phyloP scores from a whole-genome alignment of 2,797 vertebrate species.

The Anguilla marmorata region DNA sequence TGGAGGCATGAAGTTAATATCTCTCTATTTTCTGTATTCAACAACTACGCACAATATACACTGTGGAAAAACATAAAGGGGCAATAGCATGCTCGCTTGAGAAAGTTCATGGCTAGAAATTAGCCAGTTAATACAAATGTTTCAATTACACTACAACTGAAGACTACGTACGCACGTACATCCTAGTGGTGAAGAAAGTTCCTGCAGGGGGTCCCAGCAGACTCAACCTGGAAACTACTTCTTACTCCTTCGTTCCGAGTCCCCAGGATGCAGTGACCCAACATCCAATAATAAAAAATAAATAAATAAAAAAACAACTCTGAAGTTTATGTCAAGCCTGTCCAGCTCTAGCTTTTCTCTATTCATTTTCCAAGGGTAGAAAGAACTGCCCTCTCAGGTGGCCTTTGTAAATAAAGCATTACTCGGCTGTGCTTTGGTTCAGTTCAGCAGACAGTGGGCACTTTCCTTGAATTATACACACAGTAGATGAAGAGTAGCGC shows the following conservation, averaged over 20 bases:
- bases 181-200: background rate
- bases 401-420: background rate
- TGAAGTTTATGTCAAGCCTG: background rate
- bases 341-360: background rate
- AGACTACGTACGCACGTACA: background rate
- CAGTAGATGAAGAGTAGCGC: slow-evolving; percentile 12
- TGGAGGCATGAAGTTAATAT: background rate
- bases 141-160: background rate
- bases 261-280: background rate
- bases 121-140: background rate
- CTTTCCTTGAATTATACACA: slow-evolving; percentile 5
- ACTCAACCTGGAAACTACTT: background rate
- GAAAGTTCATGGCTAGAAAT: background rate
- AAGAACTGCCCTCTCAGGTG: slow-evolving; percentile 7
- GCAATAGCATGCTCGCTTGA: background rate
- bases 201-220: background rate
- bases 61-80: background rate
- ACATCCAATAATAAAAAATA: background rate
- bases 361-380: background rate
- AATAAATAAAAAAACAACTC: background rate
- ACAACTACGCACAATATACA: background rate
- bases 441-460: background rate
- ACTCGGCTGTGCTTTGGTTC: background rate
- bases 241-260: background rate
- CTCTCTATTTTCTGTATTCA: background rate